These are phyloP conservation scores for Parapristionchus giblindavisi DNA, from an alignment of 2,888 invertebrate genomes.

Conservation along the genomic window DNA sequence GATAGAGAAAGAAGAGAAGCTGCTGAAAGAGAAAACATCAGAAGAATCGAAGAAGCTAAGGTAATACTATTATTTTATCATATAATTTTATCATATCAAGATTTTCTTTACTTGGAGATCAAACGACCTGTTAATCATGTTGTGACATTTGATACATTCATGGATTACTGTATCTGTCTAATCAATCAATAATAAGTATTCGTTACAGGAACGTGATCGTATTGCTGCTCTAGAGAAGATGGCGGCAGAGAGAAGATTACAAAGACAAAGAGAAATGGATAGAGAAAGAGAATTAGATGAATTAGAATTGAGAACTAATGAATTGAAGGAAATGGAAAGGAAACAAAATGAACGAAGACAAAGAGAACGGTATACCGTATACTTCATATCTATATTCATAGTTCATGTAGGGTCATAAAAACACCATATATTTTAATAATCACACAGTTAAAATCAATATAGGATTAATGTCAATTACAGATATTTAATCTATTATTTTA, in stretches of 20 bases:
- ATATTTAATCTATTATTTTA: too few relatives aligned
- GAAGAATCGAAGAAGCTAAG: conserved; percentile 44
- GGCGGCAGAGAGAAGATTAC: not conserved
- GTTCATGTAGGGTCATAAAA: too few relatives aligned
- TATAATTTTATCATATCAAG: too few relatives aligned
- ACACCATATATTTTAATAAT: too few relatives aligned
- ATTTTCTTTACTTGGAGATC: too few relatives aligned
- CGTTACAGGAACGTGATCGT: conserved; percentile 42
- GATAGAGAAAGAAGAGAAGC: conserved; percentile 59
- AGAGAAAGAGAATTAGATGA: conserved; percentile 58
- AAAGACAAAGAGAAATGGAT: conserved; percentile 47
- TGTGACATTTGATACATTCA: not conserved
- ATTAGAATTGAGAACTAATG: conserved; percentile 58
- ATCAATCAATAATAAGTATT: not conserved
- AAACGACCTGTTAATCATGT: too few relatives aligned
- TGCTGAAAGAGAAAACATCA: conserved; percentile 59
- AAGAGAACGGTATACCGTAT: conserved; percentile 48
- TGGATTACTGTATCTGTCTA: not conserved
- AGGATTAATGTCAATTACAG: too few relatives aligned
- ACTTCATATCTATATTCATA: conserved; percentile 4
- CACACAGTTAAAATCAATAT: too few relatives aligned
- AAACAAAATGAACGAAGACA: conserved; percentile 61
- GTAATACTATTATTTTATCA: conserved; percentile 15
- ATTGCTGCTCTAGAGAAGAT: conserved; percentile 4
- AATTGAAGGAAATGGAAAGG: conserved; percentile 58